Evolutionary conservation across 92 coral and sea anemone genomes (phyloP), one percentile per base, ranked within the genome.

Genomic region (Montipora capitata): DNA sequence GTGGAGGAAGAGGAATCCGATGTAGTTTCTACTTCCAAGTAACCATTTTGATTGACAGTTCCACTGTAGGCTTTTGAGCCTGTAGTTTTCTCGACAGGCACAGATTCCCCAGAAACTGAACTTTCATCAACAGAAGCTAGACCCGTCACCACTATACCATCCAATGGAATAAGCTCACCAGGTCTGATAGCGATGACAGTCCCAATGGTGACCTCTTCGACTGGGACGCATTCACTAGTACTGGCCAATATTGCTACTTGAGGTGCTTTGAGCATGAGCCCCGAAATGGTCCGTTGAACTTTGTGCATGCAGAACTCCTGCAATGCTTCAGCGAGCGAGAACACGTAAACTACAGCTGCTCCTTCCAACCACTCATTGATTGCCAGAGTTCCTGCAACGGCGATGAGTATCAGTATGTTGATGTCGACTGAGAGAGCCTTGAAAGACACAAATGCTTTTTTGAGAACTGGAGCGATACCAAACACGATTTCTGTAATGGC

Each of bases 11-110:
- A 87, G 6, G 96, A 94, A 66, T 93, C 96, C 3, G 98, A 88
- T 41, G 99, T 96, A 18, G 99, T 98, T 77, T 93, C 87, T 4
- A 98, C 91, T 85, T 98, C 99, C 71, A 98, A 89, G 96, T 92
- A 98, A 75, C 99, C 99, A 88, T 96, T 95, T 88, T 98, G 99
- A 77, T 94, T 95, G 35, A 98, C 98, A 35, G 99, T 98, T 51
- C 99, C 99, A 58, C 99, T 98, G 71, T 38, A 96, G 14, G 95
- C 98, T 27, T 89, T 79, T 1, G 98, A 91, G 70, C 90, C 91
- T 45, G 89, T 89, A 62, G 91, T 81, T 77, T 98, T 98, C 77
- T 98, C 99, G 10, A 98, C 98, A 2, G 98, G 99, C 18, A 93
- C 93, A 7, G 98, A 89, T 75, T 98, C 99, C 2, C 99, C 99